Base-by-base conservation (phyloP, 2,113 vertebrate genomes). In the Chloropsis hardwickii region DNA sequence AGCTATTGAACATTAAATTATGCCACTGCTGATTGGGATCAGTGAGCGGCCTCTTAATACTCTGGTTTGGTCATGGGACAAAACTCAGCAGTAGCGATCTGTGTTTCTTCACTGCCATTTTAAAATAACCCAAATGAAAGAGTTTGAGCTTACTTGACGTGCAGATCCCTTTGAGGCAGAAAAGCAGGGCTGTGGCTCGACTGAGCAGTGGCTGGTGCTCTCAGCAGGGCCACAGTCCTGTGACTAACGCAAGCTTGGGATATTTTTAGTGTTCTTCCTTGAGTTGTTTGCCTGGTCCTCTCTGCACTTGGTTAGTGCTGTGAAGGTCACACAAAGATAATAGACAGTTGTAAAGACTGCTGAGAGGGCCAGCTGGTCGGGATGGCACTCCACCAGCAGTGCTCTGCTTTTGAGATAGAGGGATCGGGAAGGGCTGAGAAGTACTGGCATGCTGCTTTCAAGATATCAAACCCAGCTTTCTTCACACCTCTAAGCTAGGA, bases 321-420 rank as follows among this genome's bases (percentile, higher is more conserved):
- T 96, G 92, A 96, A 96, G 96, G 96, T 97, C 94, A 92, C 62
- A 29, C 62, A n/a, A 76, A 89, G 86, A 83, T 94, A 86, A n/a
- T 18, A 88, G 67, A 7, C 56, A 71, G 86, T 84, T 88, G 80
- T 81, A 37, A 73, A 90, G 81, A 85, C 84, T 47, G 67, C 84
- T 86, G 86, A 90, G 96, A 88, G 88, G 56, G 72, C 92, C 95
- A 95, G 93, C 95, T 97, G 93, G 88, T 71, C 0, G 0, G 56
- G 86, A 84, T 95, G 93, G 94, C 94, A 79, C 58, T 90, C 47
- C 9, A 78, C 88, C 92, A 96, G 85, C 74, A 82, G 11, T 4
- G 18, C 87, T 94, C 60, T 92, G 79, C 77, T 84, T 90, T 50
- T 64, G 74, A 93, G 93, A 96, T 90, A 83, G 64, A 53, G 77